phyloP scores from a whole-genome alignment of 2,888 invertebrate genomes.

The Leptinotarsa peninsularis region DNA sequence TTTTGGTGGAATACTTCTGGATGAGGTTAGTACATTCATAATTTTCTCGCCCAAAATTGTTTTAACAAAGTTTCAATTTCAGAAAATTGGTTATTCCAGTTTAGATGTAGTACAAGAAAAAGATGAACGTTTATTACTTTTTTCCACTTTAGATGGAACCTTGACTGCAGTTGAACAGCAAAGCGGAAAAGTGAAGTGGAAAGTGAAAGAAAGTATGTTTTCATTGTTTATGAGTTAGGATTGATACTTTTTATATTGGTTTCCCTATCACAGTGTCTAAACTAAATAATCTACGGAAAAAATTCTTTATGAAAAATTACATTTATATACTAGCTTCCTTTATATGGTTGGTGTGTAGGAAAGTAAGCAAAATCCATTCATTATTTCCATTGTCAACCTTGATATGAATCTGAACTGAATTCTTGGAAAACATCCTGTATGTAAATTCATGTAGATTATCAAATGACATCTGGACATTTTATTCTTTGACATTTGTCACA shows the following conservation, averaged over 20 bases:
- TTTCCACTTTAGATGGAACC: constrained; percentile 94
- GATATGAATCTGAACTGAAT: too few relatives aligned
- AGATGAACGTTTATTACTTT: constrained; percentile 82
- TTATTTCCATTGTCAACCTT: too few relatives aligned
- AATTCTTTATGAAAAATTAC: too few relatives aligned
- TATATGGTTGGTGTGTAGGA: too few relatives aligned
- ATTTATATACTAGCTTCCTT: too few relatives aligned
- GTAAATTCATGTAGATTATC: too few relatives aligned
- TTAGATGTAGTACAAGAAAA: constrained; percentile 74
- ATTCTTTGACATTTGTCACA: too few relatives aligned
- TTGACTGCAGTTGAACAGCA: constrained; percentile 90
- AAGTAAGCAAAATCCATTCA: too few relatives aligned
- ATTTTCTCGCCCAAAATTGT: background rate
- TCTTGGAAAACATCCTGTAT: too few relatives aligned
- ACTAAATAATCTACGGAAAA: too few relatives aligned
- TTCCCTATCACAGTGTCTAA: too few relatives aligned
- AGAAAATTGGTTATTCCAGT: constrained; percentile 39
- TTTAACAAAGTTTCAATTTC: background rate
- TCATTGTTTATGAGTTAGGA: background rate
- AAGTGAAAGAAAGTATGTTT: constrained; percentile 85
- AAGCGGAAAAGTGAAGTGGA: constrained; percentile 90
- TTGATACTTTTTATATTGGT: background rate
- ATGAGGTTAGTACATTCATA: background rate
- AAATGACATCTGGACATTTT: too few relatives aligned
- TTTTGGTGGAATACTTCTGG: background rate